Base-by-base conservation (phyloP, 2,888 invertebrate species). In the Dichetophora obliterata region DNA sequence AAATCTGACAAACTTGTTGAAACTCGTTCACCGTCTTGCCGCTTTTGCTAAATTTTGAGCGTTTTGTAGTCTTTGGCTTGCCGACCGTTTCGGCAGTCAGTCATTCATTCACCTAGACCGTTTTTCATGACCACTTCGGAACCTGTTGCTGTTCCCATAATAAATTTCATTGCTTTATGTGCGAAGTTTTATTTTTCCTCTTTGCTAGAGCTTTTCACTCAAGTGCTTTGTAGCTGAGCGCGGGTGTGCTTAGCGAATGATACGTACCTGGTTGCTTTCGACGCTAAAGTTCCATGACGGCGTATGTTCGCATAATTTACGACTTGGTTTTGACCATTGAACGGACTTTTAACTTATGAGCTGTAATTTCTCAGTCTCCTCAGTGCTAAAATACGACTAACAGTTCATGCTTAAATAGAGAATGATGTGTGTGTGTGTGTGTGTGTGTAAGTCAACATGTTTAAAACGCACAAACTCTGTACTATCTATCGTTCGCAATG, bases 111-210 rank as follows among this genome's bases (percentile, higher is more conserved):
- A 24, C 48, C 9, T 61, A 16, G 37, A 37, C 9, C 50, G n/a
- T 43, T 19, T 9, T 59, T 19, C 37, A 37, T 54, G 43, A 43
- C 24, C n/a, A 22, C 27, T n/a, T 16, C 11, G 79, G 66, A 79
- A 79, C 81, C 80, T 81, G 80, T 78, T 80, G 79, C 78, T 77
- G 80, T 81, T 81, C 81, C 78, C 81, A 81, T 80, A 78, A 75
- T 81, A 81, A 80, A 81, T 81, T 78, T 79, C 57, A 76, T 66
- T 74, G 71, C 73, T 81, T 81, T 81, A 81, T 80, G 78, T 78
- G 54, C n/a, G 3, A 2, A 54, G 27, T 61, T 59, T 59, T 61
- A 14, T 61, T 61, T 61, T 61, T 54, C 22, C 5, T 27, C 9
- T 24, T 22, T 27, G 19, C 14, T 61, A 31, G 6, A n/a, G 9